Percentiles rank a stretch among this genome's conserved stretches.
phyloP scores from a whole-genome alignment of 2,113 vertebrate species.

The Psilopogon haemacephalus region DNA sequence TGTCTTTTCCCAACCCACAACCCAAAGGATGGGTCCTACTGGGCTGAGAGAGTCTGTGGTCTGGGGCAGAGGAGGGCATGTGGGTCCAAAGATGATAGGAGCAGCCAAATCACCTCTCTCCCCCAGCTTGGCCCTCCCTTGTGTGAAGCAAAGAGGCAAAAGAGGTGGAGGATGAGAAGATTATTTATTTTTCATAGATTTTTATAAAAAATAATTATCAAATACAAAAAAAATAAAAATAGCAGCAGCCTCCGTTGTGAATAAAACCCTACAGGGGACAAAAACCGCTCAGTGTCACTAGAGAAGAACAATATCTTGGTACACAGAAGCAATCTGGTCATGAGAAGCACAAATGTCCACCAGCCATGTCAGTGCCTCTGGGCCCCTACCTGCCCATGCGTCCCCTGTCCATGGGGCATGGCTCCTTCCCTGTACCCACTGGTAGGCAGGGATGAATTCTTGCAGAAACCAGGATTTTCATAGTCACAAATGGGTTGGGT shows the following conservation, averaged over 20 bases:
- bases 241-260: constrained; percentile 70
- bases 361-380: not conserved
- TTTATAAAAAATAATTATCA: constrained; percentile 78
- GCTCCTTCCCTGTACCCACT: not conserved
- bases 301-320: constrained; percentile 32
- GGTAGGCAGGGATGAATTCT: not conserved
- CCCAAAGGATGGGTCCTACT: not conserved
- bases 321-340: constrained; percentile 1
- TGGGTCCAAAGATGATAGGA: fast-evolving
- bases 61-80: not conserved
- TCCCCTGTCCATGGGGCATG: not conserved
- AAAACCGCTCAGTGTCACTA: constrained; percentile 47
- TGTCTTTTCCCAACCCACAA: not conserved
- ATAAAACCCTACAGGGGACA: constrained; percentile 64
- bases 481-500: too few species aligned
- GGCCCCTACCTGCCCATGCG: not conserved
- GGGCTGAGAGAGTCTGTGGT: not conserved
- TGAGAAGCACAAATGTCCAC: constrained; percentile 22
- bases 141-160: not conserved
- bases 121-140: not conserved
- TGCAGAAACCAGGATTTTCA: not conserved
- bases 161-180: constrained; percentile 53
- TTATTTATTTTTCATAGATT: constrained; percentile 75
- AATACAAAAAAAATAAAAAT: constrained; percentile 75
- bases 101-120: not conserved